Evolutionary conservation across 1,140 invertebrate species (phyloP), one percentile per base, ranked within the genome.

Genomic region (Mylabris phalerata): DNA sequence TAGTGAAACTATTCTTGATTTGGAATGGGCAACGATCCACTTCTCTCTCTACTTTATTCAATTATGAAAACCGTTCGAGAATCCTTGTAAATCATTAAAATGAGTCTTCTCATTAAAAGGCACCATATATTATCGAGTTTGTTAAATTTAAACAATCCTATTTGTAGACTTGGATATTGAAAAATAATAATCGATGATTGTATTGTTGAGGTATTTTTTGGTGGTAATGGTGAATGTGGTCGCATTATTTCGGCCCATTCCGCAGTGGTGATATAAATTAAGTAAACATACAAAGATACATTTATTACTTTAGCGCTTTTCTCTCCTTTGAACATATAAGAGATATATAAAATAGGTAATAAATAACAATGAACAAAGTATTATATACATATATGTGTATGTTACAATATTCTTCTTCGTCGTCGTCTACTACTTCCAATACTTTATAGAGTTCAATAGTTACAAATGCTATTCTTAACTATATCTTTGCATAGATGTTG

Each of bases 251-350:
- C 19, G 32, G 38, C 24, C 6, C 50, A 25, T 10, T 39, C 19
- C 19, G 19, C 19, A 32, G 32, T 32, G 32, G 32, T 32, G 32
- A 32, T 32, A 51, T 51, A 51, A 51, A 51, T 51, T 51, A 51
- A 51, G 42, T 51, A 51, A 51, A 51, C 49, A 51, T 41, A 38
- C 25, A 51, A 51, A 51, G 49, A 39, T 51, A 51, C 49, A 51
- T 51, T 51, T 42, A 51, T 51, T 51, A 51, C 49, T 51, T 51
- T 51, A 25, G 49, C 49, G 49, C 49, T 51, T 51, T 51, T 51
- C 49, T 51, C 32, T 51, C 40, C 32, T 32, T 32, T 32, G 32
- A 32, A 32, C 32, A 32, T 32, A 32, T 42, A 41, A 40, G 39
- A n/a, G 38, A 50, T 39, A 51, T 51, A 51, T 25, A 51, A 51